Evolutionary conservation across 1,140 invertebrate species (phyloP), one percentile per base, ranked within the genome.

Genomic region (Drosophila trapezifrons): DNA sequence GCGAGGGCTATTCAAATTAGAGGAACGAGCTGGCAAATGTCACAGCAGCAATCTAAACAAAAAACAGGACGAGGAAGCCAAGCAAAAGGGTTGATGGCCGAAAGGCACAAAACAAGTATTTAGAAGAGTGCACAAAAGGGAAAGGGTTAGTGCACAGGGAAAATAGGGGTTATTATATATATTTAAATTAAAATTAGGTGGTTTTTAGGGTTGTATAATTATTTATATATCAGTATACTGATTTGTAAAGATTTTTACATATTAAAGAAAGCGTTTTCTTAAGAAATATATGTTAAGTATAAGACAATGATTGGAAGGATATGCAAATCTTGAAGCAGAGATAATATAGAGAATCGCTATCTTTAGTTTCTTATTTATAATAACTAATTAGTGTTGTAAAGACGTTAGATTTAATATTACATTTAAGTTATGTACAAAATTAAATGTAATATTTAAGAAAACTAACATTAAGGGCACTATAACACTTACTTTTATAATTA

Each of bases 1-100:
- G 27, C 45, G 46, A 37, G 51, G 62, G 73, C 73, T 42, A 76
- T 77, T 77, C 74, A 76, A 77, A 77, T 77, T 77, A 77, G 74
- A 62, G 43, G 45, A 77, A 76, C 63, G 72, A 76, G 57, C 69
- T 74, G 73, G 62, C 38, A 56, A 57, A 43, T 52, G 72, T 76
- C 49, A 76, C 60, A 66, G 52, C 43, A 54, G 49, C 49, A 67
- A 76, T 46, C 47, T 25, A 76, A 59, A 67, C 54, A 67, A 76
- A 67, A 57, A 75, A 51, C 66, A 29, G 27, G 25, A 32, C 6
- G 22, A 54, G 32, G n/a, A 55, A 51, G 20, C n/a, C 40, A 58
- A 75, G 60, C 17, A 58, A 77, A 54, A 40, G 63, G 75, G 56
- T 76, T 62, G 73, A 58, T 74, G 72, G 38, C 62, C 43, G 27